Base-by-base conservation (phyloP, 2,113 vertebrate species). In the Muscicapa adusta region DNA sequence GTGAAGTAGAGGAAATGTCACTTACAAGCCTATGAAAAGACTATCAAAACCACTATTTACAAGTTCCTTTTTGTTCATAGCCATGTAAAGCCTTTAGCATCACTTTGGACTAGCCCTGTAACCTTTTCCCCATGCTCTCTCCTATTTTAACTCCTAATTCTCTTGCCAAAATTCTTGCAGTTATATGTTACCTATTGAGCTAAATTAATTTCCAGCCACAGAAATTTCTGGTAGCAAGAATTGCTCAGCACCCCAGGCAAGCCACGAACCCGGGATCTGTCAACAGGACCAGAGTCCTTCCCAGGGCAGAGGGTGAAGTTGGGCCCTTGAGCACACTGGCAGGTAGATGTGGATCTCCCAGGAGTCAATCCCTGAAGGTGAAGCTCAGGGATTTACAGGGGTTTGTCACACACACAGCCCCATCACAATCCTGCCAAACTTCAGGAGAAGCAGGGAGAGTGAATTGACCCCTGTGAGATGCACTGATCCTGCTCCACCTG, bases 1-100 rank as follows among this genome's bases (percentile, higher is more conserved):
- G 62, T 78, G 77, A 93, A 95, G 45, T 34, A 67, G 57, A 82
- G 75, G 75, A 97, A 86, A 93, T 81, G 67, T n/a, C 31, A 90
- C 80, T 80, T 90, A 24, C 77, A 95, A 94, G 94, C 36, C 66
- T 94, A 53, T 4, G 56, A 65, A 91, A 89, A 87, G 53, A 57
- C 26, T 81, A 80, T 91, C 87, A 85, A 89, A 85, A 45, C 42
- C 85, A 56, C 76, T 90, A 75, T 80, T 79, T 92, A 93, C 80
- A 76, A 71, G 91, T 85, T 90, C 19, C 36, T 95, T 91, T 70
- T 36, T 66, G 60, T 48, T 84, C 67, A 48, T 11, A 67, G 66
- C 50, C 70, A 40, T n/a, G 65, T 81, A 85, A 95, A 95, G 80
- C 68, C 83, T 91, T 71, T 77, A 96, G 38, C 8, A 56, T 94